These are phyloP conservation scores for Megalops cyprinoides DNA, from an alignment of 2,797 vertebrate genomes.

Conservation along the genomic window DNA sequence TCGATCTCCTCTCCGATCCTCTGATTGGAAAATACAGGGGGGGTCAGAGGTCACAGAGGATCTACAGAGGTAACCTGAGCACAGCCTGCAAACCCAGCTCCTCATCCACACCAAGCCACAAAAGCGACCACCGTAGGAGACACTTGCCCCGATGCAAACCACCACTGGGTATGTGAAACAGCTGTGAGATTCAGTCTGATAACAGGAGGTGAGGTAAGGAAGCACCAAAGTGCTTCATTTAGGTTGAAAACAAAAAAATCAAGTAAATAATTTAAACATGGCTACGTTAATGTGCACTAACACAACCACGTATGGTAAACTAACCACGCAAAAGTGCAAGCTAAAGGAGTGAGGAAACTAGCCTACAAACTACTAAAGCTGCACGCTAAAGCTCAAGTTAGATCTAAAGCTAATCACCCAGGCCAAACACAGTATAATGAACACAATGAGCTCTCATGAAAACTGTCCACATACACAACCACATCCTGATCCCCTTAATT, in stretches of 20 bases:
- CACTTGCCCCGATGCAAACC: no score
- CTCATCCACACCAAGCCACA: not conserved
- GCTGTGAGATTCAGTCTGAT: not conserved
- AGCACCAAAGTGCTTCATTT: no score
- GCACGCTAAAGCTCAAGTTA: not conserved
- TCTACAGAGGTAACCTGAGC: not conserved
- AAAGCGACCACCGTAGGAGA: not conserved
- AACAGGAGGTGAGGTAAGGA: no score
- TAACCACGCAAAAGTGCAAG: no score
- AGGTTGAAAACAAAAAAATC: not conserved
- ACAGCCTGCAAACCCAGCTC: not conserved
- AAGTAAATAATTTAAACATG: not conserved
- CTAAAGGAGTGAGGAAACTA: not conserved
- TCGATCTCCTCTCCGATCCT: conserved; percentile 77
- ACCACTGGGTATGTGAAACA: not conserved
- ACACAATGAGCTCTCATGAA: not conserved
- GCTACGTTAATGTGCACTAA: not conserved
- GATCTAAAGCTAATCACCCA: not conserved
- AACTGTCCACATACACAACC: not conserved
- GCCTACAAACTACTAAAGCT: not conserved
- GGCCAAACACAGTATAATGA: not conserved
- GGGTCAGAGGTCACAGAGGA: not conserved
- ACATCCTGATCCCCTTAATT: not conserved
- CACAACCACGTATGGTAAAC: not conserved
- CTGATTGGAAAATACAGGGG: conserved; percentile 59